Evolutionary conservation across 2,888 invertebrate genomes (phyloP).

Genomic region (Pheosia gnoma): DNA sequence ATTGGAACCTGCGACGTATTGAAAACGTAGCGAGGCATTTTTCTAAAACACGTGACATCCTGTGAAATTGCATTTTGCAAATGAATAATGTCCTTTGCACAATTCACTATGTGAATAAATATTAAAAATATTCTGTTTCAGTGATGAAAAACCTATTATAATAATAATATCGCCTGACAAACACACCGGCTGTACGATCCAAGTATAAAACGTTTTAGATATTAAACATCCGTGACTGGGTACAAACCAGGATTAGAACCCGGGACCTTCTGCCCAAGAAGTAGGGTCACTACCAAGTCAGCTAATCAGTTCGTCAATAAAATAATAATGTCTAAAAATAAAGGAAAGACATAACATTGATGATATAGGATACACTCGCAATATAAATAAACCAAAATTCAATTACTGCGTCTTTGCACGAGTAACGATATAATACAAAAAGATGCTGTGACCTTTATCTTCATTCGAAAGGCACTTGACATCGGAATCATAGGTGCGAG

Average conservation of each 20-base stretch:
- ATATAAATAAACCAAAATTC: not conserved
- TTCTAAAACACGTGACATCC: slow-evolving; percentile 73
- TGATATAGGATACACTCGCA: too few species aligned
- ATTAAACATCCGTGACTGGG: too few species aligned
- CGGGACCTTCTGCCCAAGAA: too few species aligned
- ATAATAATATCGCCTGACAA: too few species aligned
- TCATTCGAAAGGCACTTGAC: not conserved
- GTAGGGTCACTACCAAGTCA: too few species aligned
- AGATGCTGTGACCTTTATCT: slow-evolving; percentile 9
- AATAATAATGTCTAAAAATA: too few species aligned
- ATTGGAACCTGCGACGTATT: slow-evolving; percentile 65
- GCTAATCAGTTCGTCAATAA: too few species aligned
- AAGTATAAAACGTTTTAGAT: too few species aligned
- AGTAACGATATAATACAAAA: not conserved
- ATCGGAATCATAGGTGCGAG: not conserved
- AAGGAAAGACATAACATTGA: too few species aligned
- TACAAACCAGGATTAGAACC: too few species aligned
- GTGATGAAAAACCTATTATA: slow-evolving; percentile 21
- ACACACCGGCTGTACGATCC: too few species aligned
- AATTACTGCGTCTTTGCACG: too few species aligned
- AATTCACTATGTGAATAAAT: slow-evolving; percentile 37
- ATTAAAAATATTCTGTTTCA: slow-evolving; percentile 42
- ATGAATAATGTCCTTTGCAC: slow-evolving; percentile 46
- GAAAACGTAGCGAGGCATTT: slow-evolving; percentile 68
- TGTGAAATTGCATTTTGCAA: slow-evolving; percentile 68